Evolutionary conservation across 2,113 vertebrate species (phyloP).

Genomic region (Arizona elegans): DNA sequence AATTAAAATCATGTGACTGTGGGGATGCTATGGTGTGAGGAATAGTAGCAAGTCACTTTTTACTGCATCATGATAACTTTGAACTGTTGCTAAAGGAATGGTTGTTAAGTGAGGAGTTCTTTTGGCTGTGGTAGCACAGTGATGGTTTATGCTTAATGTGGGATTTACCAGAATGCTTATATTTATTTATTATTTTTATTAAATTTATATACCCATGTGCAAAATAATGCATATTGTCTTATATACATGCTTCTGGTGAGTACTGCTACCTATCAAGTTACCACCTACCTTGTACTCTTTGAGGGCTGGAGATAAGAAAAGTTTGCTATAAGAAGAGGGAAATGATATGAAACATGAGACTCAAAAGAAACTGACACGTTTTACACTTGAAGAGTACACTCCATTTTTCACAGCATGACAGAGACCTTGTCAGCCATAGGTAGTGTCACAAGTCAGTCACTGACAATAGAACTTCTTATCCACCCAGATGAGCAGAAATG

Average conservation of each 20-base stretch:
- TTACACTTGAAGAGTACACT: not conserved
- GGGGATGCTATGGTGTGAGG: no score
- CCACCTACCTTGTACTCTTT: not conserved
- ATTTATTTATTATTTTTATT: not conserved
- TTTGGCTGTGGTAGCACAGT: not conserved
- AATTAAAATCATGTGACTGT: no score
- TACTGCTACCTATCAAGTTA: not conserved
- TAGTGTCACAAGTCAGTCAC: constrained; percentile 15
- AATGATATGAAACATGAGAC: not conserved
- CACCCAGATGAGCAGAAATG: not conserved
- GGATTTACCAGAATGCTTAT: not conserved
- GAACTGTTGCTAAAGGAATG: no score
- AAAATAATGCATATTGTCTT: no score
- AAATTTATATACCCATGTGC: no score
- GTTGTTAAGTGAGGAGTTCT: not conserved
- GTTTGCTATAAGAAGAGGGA: not conserved
- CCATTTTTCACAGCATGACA: not conserved
- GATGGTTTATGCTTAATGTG: not conserved
- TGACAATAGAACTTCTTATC: constrained; percentile 4
- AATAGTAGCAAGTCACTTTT: no score
- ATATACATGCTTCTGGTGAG: not conserved
- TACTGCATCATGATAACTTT: no score
- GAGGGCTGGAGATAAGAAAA: not conserved
- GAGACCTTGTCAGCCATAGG: not conserved
- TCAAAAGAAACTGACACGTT: not conserved